These are phyloP conservation scores for Calidris pygmaea DNA, from an alignment of 2,113 vertebrate genomes.

Conservation along the genomic window DNA sequence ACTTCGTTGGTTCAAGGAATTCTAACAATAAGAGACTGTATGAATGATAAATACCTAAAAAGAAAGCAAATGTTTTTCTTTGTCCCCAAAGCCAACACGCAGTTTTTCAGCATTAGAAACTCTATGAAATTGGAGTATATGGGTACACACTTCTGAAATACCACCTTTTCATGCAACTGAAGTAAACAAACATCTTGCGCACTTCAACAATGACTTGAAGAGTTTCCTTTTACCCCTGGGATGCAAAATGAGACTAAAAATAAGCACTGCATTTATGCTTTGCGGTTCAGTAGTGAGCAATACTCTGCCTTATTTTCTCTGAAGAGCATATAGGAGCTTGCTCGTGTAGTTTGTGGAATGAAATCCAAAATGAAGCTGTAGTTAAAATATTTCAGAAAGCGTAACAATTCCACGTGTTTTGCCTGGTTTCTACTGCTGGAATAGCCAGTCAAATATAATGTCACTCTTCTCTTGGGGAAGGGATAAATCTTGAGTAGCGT, in stretches of 20 bases:
- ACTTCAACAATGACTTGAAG: background rate
- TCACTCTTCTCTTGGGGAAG: background rate
- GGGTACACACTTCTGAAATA: background rate
- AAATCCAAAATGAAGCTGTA: background rate
- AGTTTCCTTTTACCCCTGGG: constrained; percentile 1
- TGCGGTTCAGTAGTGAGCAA: background rate
- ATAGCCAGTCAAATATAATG: background rate
- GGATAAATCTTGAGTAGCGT: background rate
- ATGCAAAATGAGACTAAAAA: background rate
- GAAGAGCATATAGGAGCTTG: background rate
- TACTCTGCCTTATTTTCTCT: constrained; percentile 11
- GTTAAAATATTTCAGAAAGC: background rate
- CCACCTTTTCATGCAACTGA: background rate
- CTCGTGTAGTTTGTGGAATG: background rate
- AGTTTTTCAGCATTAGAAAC: background rate
- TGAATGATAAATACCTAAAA: constrained; percentile 3
- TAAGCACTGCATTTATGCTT: constrained; percentile 3
- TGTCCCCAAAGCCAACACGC: background rate
- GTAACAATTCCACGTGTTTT: background rate
- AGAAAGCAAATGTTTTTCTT: background rate
- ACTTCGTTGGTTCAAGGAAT: background rate
- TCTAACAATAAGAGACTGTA: background rate
- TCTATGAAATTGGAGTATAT: background rate
- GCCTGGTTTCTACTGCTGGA: background rate
- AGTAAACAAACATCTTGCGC: constrained; percentile 28